Evolutionary conservation across 2,113 vertebrate genomes (phyloP), one percentile per base, ranked within the genome.

Genomic region (Corvus hawaiiensis): DNA sequence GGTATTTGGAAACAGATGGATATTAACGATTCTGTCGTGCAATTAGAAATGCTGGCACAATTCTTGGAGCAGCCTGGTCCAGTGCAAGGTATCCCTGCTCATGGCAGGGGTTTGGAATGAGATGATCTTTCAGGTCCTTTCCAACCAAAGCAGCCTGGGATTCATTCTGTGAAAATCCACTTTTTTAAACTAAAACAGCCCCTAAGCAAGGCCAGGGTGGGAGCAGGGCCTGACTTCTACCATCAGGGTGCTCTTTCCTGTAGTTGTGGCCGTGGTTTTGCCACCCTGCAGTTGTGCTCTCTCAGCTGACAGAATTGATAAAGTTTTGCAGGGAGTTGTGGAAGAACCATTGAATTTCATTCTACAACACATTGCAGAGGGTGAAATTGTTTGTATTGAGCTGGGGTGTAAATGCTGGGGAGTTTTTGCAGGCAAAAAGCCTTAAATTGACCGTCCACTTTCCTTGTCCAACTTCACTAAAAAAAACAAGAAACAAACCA

Each of bases 261-360:
- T 2, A 6, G 9, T 16, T 44, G n/a, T 58, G 37, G 39, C 69
- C 2, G 1, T 35, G 4, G 21, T 41, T 76, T 59, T 3, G 13
- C 3, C 10, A 1, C 14, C 2, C 2, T 33, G 46, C 15, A 4
- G 28, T 71, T 55, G 32, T 6, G 46, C 51, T 73, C 61, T 61
- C 59, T 64, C 59, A 80, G 35, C 58, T 55, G 48, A 51, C 30
- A 11, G 9, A 22, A 21, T 43, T 51, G 11, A 5, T 3, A 4
- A 46, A n/a, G 22, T 48, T 78, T 9, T 56, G 16, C 3, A 11
- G 46, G 26, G 24, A 55, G 28, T 30, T 41, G n/a, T 48, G 37
- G 71, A 69, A 19, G 11, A 51, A 7, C 10, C 0, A 0, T 3
- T n/a, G 15, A 9, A n/a, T 52, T 89, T 64, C 19, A 43, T 72